Base-by-base conservation (phyloP, 1,140 invertebrate genomes). In the Caenorhabditis latens region DNA sequence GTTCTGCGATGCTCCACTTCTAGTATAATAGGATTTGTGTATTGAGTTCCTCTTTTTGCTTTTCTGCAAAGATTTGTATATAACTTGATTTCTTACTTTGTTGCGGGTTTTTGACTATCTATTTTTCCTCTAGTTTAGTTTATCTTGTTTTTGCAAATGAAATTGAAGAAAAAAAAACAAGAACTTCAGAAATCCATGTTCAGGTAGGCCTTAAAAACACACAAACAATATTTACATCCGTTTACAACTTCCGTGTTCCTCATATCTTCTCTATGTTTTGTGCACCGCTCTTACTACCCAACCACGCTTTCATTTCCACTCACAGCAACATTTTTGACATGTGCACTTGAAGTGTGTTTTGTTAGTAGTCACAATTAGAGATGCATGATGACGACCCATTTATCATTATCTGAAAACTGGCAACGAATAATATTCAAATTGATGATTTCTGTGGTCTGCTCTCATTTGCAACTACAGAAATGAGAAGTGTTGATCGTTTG, bases 281-380 rank as follows among this genome's bases (percentile, higher is more conserved):
- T 71, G 67, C 43, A 32, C 19, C 40, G 40, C 43, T 71, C 43
- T 14, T 46, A 71, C 67, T 48, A 32, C 32, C 63, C 2, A 67
- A 42, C 63, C 43, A 50, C 43, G 40, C 71, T 24, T 79, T 43
- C n/a, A 24, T 24, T 24, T 11, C 61, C 4, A 19, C 7, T 42
- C 42, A 40, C 46, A 24, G 71, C 46, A 79, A 79, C 71, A 79
- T 79, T 50, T 79, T 48, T 50, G 71, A 79, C 71, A 79, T 50
- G 71, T 79, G 71, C 46, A 79, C 46, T 50, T 79, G 46, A 79
- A 79, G 46, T 79, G 67, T 71, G 67, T 79, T 79, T 50, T 79
- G 71, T 21, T 11, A n/a, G 65, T 19, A 14, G 65, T 14, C n/a
- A 71, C 24, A 43, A 19, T 46, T 43, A 71, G 46, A 11, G 71